These are phyloP conservation scores for Bettongia penicillata DNA, from an alignment of 2,113 vertebrate genomes.

Conservation along the genomic window DNA sequence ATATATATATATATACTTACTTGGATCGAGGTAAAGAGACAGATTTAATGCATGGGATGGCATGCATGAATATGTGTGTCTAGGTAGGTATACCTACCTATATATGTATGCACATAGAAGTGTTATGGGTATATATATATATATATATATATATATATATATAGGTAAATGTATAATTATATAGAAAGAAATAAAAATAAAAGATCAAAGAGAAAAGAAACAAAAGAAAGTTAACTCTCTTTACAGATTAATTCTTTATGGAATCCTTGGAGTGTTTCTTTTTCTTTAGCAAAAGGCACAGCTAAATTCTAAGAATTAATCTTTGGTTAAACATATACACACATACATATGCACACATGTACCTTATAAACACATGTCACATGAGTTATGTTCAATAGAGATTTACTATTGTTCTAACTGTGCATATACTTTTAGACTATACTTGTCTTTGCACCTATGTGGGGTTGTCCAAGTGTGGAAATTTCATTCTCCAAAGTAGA, in stretches of 20 bases:
- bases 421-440: background rate
- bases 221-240: background rate
- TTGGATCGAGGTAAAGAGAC: conserved; percentile 51
- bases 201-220: too few relatives aligned
- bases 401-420: background rate
- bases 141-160: background rate
- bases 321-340: background rate
- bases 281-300: conserved; percentile 63
- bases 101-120: background rate
- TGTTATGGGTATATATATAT: background rate
- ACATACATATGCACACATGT: background rate
- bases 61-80: conserved; percentile 66
- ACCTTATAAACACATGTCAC: conserved; percentile 32
- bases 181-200: background rate
- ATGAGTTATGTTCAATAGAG: conserved; percentile 50
- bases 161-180: too few relatives aligned
- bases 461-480: background rate
- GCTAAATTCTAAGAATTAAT: conserved; percentile 67
- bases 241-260: conserved; percentile 69
- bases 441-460: background rate
- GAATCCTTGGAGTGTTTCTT: conserved; percentile 67
- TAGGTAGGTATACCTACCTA: conserved; percentile 10
- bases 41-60: conserved; percentile 78
- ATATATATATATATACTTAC: too few relatives aligned
- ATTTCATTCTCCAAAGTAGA: background rate